Conservation (phyloP, 2,797 vertebrate species). For the Xenentodon cancila region DNA sequence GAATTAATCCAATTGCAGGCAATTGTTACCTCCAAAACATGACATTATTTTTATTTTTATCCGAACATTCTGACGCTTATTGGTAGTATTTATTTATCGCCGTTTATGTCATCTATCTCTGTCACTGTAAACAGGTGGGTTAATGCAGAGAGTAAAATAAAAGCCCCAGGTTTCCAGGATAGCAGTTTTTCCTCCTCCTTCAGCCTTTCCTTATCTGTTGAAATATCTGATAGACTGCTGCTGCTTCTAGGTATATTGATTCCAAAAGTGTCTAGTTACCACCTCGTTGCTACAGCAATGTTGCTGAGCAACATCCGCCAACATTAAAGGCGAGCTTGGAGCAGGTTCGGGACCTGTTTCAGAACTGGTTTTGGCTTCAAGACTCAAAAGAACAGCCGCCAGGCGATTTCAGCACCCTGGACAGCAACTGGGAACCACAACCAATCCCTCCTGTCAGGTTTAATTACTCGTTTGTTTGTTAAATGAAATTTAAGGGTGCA, state of each 20-base stretch:
- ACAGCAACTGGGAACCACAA: slow-evolving; percentile 49
- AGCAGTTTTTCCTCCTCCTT: slow-evolving; percentile 3
- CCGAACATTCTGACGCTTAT: neutral
- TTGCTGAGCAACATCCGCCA: slow-evolving; percentile 66
- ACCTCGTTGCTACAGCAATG: slow-evolving; percentile 68
- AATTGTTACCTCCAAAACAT: neutral
- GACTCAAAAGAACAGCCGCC: slow-evolving; percentile 11
- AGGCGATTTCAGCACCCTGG: slow-evolving; percentile 80
- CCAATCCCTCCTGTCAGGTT: neutral
- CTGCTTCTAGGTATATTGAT: slow-evolving; percentile 52
- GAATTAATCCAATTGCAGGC: neutral
- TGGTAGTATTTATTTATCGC: neutral
- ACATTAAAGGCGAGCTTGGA: slow-evolving; percentile 44
- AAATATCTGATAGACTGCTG: slow-evolving; percentile 61
- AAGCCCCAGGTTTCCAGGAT: neutral
- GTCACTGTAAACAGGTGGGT: slow-evolving; percentile 1
- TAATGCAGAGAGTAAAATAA: neutral
- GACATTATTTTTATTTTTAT: neutral
- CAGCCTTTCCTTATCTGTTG: slow-evolving; percentile 36
- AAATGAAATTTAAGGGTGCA: neutral
- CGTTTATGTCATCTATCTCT: neutral
- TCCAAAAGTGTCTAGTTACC: slow-evolving; percentile 73
- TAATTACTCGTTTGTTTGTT: neutral
- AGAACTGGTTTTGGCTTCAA: slow-evolving; percentile 10
- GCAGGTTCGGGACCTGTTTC: slow-evolving; percentile 46